phyloP scores from a whole-genome alignment of 2,113 vertebrate genomes.

The Prionailurus viverrinus region DNA sequence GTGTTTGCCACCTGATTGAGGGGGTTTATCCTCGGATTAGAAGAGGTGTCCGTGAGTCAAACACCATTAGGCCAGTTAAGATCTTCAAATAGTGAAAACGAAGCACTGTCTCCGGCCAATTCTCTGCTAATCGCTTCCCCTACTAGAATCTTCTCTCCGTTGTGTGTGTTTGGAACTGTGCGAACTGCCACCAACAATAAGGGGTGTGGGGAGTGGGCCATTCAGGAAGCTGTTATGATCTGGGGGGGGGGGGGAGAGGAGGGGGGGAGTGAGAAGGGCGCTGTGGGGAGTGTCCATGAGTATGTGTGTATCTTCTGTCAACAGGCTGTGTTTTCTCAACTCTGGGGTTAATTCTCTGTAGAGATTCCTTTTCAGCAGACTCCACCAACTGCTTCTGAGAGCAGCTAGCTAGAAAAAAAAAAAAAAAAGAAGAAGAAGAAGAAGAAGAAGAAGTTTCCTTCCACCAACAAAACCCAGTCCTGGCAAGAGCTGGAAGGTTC shows the following conservation, averaged over 20 bases:
- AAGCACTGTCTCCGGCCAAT: conserved; percentile 83
- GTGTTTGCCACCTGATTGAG: conserved; percentile 83
- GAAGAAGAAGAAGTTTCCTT: neutral
- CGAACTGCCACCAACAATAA: conserved; percentile 2
- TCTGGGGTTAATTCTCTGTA: conserved; percentile 60
- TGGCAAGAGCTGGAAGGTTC: neutral
- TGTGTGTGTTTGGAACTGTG: conserved; percentile 14
- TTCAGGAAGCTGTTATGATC: conserved; percentile 55
- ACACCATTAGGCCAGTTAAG: conserved; percentile 87
- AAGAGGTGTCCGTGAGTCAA: conserved; percentile 86
- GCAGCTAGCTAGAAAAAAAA: conserved; percentile 11
- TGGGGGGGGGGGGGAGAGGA: neutral
- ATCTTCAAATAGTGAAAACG: conserved; percentile 84
- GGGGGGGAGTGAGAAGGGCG: neutral
- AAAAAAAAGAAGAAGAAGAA: neutral
- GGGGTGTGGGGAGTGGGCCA: neutral
- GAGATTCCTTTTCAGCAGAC: conserved; percentile 18
- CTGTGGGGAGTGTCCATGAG: neutral
- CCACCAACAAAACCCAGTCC: conserved; percentile 46
- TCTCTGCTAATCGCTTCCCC: conserved; percentile 78
- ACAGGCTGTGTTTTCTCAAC: conserved; percentile 79
- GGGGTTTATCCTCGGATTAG: conserved; percentile 84
- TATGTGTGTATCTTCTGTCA: conserved; percentile 73
- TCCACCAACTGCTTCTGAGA: conserved; percentile 43
- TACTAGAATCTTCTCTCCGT: conserved; percentile 25